Evolutionary conservation across 2,113 vertebrate genomes (phyloP), one percentile per base, ranked within the genome.

Genomic region (Antechinus stuartii): DNA sequence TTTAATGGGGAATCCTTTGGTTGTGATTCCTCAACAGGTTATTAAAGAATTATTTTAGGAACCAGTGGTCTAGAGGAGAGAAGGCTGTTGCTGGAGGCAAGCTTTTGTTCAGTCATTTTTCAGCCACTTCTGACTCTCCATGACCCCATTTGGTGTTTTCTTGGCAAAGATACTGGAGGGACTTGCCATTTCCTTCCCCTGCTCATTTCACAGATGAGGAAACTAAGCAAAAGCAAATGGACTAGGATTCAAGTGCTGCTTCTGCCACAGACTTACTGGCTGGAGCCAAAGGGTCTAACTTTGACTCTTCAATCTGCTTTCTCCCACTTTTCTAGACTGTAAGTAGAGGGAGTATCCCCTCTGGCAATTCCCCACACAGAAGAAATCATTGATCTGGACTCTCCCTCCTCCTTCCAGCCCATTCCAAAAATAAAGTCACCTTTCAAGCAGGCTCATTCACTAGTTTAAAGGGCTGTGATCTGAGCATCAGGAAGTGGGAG

Each of bases 401-500:
- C 61, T 35, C 61, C 61, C 30, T 68, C 61, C 61, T 68, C 30
- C 30, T 16, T 35, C 61, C 61, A 35, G 61, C 19, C 19, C n/a
- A 22, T 35, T 84, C 68, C n/a, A 42, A 84, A 84, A 84, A 84
- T 22, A 84, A 84, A 84, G 16, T 84, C 68, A 84, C 68, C 68
- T 84, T 84, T 84, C 19, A 84, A 90, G 24, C 47, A 49, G 47
- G n/a, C 42, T 68, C 92, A 54, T 76, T 94, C 50, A 55, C 2
- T 93, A 23, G n/a, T 42, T 84, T 22, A 42, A 84, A 84, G 68
- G 22, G 68, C 68, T 24, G n/a, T 61, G 89, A 49, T 84, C 92
- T 47, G 8, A 95, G 89, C 52, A 91, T 16, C 11, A 93, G 49
- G n/a, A 97, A 92, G 54, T 93, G 54, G 95, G 90, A 94, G 89